Evolutionary conservation across 2,113 vertebrate genomes (phyloP).

Genomic region (Bos javanicus): DNA sequence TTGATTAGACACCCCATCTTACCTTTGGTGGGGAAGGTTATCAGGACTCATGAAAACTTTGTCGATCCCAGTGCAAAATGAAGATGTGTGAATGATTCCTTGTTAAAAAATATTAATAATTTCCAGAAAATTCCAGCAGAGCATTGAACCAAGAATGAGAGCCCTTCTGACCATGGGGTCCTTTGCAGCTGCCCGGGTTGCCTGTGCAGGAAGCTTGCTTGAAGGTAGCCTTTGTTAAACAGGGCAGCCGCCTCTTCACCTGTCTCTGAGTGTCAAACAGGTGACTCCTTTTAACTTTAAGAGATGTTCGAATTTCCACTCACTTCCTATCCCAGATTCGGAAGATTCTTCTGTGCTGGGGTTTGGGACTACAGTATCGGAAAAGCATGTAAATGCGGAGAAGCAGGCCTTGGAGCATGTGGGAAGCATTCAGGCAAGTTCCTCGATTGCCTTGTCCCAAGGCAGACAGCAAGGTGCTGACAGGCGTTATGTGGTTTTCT

Average conservation of each 20-base stretch:
- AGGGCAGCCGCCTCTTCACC: not conserved
- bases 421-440: slow-evolving; percentile 64
- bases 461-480: slow-evolving; percentile 60
- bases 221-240: not conserved
- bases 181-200: not conserved
- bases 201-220: not conserved
- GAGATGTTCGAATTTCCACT: not conserved
- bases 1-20: not conserved
- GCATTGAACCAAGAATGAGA: not conserved
- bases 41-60: not conserved
- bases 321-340: not conserved
- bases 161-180: not conserved
- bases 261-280: not conserved
- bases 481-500: slow-evolving; percentile 49
- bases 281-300: not conserved
- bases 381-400: slow-evolving; percentile 20
- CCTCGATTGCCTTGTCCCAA: slow-evolving; percentile 53
- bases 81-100: not conserved
- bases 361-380: not conserved
- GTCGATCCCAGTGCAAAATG: not conserved
- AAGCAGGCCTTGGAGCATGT: slow-evolving; percentile 33
- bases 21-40: not conserved
- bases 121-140: not conserved
- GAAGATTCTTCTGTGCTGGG: slow-evolving; percentile 43
- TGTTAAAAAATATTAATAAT: not conserved